These are phyloP conservation scores for Ambastaia sidthimunki DNA, from an alignment of 2,797 vertebrate genomes.

Conservation along the genomic window DNA sequence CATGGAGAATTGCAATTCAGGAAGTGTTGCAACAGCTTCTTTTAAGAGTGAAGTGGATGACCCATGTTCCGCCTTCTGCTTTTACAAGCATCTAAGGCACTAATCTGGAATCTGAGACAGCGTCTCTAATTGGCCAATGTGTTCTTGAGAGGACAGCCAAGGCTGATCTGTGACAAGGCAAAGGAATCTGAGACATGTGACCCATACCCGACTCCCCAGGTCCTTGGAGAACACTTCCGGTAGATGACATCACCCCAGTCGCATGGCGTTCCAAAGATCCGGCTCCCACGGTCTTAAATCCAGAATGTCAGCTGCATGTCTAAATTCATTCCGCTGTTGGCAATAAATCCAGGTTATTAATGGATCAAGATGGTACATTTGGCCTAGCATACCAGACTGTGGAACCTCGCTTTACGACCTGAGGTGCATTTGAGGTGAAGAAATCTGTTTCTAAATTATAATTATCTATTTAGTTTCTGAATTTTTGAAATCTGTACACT, in stretches of 20 bases:
- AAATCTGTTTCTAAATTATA: background rate
- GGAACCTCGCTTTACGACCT: background rate
- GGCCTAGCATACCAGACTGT: background rate
- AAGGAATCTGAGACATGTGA: slow-evolving; percentile 54
- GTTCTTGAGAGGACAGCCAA: slow-evolving; percentile 37
- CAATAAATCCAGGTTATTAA: slow-evolving; percentile 4
- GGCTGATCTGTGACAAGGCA: slow-evolving; percentile 11
- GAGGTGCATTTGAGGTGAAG: background rate
- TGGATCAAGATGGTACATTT: background rate
- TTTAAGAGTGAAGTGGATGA: background rate
- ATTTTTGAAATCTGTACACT: background rate
- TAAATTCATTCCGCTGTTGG: slow-evolving; percentile 18
- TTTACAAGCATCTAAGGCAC: slow-evolving; percentile 23
- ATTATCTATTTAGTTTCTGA: background rate
- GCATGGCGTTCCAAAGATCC: slow-evolving; percentile 14
- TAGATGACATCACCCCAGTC: slow-evolving; percentile 50
- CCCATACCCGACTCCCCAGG: slow-evolving; percentile 41
- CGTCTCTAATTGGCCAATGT: slow-evolving; percentile 44
- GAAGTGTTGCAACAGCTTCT: slow-evolving; percentile 1
- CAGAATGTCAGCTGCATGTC: slow-evolving; percentile 25
- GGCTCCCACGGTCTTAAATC: slow-evolving; percentile 30
- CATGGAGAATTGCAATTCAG: background rate
- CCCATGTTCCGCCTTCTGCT: slow-evolving; percentile 8
- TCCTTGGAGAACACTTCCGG: slow-evolving; percentile 42
- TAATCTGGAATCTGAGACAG: slow-evolving; percentile 48